Conservation (phyloP, 2,113 vertebrate species). For the Alethe castanea region DNA sequence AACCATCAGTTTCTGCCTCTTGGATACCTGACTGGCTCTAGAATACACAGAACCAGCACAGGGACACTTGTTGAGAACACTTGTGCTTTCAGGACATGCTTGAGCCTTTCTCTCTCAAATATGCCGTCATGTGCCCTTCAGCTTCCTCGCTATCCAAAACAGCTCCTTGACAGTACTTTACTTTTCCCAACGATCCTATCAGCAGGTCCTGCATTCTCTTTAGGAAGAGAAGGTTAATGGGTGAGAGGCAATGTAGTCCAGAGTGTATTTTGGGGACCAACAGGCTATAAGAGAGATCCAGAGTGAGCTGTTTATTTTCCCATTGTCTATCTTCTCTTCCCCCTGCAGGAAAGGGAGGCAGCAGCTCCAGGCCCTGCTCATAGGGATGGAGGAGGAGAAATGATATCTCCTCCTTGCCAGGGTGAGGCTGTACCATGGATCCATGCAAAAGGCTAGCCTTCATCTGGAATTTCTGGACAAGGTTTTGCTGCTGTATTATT, state of each 20-base stretch:
- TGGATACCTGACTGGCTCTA: neutral
- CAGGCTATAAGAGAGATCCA: rapidly evolving
- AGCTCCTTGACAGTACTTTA: neutral
- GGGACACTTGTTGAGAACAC: neutral
- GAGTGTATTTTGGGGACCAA: neutral
- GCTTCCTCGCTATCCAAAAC: neutral
- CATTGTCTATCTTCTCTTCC: neutral
- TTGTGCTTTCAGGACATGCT: neutral
- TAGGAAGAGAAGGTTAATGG: neutral
- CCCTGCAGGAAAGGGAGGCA: neutral
- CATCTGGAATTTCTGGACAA: neutral
- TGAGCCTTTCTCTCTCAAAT: neutral
- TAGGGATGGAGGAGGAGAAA: neutral
- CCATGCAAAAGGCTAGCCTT: neutral
- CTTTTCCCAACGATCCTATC: neutral
- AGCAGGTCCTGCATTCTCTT: neutral
- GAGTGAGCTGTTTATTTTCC: neutral
- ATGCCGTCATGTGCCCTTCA: rapidly evolving
- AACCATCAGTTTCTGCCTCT: neutral
- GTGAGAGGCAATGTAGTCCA: neutral
- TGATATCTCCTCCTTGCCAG: neutral
- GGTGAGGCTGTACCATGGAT: neutral
- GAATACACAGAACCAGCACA: neutral
- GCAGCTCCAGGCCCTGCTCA: neutral
- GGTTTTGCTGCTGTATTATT: neutral